Conservation (phyloP, 1,140 invertebrate genomes). For the Macrotrachela quadricornifera region DNA sequence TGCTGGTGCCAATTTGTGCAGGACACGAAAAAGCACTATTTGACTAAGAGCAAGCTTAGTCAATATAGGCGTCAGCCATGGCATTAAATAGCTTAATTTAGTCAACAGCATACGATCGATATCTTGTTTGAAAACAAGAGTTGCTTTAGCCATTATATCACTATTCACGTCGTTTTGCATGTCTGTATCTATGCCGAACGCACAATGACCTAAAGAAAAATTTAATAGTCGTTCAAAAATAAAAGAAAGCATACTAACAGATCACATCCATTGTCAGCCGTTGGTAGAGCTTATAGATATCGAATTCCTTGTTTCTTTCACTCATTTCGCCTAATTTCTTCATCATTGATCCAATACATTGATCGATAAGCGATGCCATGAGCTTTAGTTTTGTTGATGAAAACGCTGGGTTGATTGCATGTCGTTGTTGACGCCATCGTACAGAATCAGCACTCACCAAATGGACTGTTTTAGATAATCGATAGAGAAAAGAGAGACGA, state of each 20-base stretch:
- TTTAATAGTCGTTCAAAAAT: not conserved
- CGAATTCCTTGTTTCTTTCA: too few species aligned
- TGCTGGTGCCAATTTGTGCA: too few species aligned
- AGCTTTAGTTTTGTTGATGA: not conserved
- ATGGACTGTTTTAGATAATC: not conserved
- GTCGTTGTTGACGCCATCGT: not conserved
- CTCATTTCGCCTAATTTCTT: too few species aligned
- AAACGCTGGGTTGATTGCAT: slow-evolving; percentile 1
- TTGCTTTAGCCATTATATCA: not conserved
- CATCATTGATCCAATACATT: too few species aligned
- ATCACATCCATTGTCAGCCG: slow-evolving; percentile 15
- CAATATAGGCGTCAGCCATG: too few species aligned
- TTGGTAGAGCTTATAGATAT: slow-evolving; percentile 16
- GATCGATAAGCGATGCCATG: not conserved
- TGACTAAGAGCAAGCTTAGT: too few species aligned
- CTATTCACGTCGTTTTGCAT: not conserved
- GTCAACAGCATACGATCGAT: too few species aligned
- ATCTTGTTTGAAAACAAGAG: too few species aligned
- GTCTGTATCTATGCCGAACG: not conserved
- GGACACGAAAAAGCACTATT: too few species aligned
- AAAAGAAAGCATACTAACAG: too few species aligned
- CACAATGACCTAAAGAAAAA: slow-evolving; percentile 7
- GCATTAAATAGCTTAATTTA: too few species aligned
- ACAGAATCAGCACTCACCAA: not conserved
- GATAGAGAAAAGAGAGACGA: too few species aligned